phyloP scores from a whole-genome alignment of 1,140 invertebrate genomes.

The Drosophila seguyi region DNA sequence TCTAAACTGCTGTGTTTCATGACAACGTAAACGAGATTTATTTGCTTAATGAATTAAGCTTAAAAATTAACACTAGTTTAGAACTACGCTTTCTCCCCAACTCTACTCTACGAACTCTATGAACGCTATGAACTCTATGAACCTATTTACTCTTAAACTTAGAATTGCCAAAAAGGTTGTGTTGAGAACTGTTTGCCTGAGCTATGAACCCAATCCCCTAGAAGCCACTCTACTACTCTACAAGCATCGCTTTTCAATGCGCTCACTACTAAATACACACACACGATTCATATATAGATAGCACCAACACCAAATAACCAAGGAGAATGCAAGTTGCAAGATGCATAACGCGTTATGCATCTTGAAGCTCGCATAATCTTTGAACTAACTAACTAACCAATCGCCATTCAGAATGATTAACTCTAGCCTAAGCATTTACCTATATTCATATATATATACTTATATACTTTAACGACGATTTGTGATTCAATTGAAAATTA shows the following conservation, averaged over 20 bases:
- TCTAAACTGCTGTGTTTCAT: constrained; percentile 82
- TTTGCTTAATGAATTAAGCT: constrained; percentile 39
- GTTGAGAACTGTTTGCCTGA: constrained; percentile 75
- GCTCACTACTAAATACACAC: constrained; percentile 34
- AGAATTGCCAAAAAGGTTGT: constrained; percentile 67
- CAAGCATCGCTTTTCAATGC: constrained; percentile 68
- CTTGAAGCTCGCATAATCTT: neutral
- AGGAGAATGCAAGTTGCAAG: neutral
- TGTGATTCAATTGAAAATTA: constrained; percentile 81
- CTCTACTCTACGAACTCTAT: too few species aligned
- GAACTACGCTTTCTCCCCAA: constrained; percentile 61
- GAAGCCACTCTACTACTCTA: constrained; percentile 40
- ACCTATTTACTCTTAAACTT: constrained; percentile 41
- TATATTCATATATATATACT: constrained; percentile 51
- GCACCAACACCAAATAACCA: constrained; percentile 46
- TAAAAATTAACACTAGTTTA: constrained; percentile 47
- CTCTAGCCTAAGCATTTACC: constrained; percentile 65
- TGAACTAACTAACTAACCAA: constrained; percentile 35
- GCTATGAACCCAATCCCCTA: constrained; percentile 51
- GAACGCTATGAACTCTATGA: constrained; percentile 26
- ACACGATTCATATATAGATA: constrained; percentile 22
- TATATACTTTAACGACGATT: constrained; percentile 71
- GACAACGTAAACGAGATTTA: constrained; percentile 76
- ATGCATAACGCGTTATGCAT: neutral
- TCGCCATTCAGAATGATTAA: constrained; percentile 45